Percentiles rank a stretch among this genome's conserved stretches.
These are phyloP conservation scores for Acanthacorydalis orientalis DNA, from an alignment of 2,888 invertebrate species.

Conservation along the genomic window DNA sequence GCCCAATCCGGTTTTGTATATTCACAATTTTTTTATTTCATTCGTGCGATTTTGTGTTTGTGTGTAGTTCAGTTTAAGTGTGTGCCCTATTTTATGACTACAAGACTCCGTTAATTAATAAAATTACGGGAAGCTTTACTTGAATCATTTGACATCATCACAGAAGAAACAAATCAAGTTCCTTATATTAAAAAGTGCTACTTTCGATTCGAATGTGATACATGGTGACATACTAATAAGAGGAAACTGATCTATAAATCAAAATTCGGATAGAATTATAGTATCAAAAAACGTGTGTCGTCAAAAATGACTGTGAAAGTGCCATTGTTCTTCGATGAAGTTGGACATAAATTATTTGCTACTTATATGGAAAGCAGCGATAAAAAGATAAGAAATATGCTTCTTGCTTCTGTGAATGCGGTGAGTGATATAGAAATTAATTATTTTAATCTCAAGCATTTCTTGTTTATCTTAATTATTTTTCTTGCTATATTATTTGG, in stretches of 20 bases:
- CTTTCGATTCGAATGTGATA: conserved; percentile 26
- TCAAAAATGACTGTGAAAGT: conserved; percentile 44
- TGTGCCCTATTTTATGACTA: too few relatives aligned
- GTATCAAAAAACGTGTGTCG: conserved; percentile 1
- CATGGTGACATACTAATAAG: conserved; percentile 21
- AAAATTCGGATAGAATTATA: background rate
- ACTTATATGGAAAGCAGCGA: conserved; percentile 50
- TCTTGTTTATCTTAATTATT: too few relatives aligned
- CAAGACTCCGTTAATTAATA: conserved; percentile 22
- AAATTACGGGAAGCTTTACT: conserved; percentile 24
- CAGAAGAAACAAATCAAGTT: conserved; percentile 12
- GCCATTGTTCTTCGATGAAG: conserved; percentile 57
- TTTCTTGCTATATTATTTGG: too few relatives aligned
- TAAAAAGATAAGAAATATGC: conserved; percentile 48
- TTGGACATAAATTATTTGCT: conserved; percentile 51
- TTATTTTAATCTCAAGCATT: too few relatives aligned
- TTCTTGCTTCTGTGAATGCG: conserved; percentile 63
- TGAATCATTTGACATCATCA: conserved; percentile 13
- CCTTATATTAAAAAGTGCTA: conserved; percentile 42
- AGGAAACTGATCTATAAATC: background rate
- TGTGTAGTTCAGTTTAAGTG: too few relatives aligned
- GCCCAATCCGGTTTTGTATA: too few relatives aligned
- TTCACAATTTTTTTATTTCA: too few relatives aligned
- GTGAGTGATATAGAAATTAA: conserved; percentile 27
- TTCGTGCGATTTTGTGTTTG: too few relatives aligned